Conservation (phyloP, 2,888 invertebrate genomes). For the Tuberolachnus salignus region DNA sequence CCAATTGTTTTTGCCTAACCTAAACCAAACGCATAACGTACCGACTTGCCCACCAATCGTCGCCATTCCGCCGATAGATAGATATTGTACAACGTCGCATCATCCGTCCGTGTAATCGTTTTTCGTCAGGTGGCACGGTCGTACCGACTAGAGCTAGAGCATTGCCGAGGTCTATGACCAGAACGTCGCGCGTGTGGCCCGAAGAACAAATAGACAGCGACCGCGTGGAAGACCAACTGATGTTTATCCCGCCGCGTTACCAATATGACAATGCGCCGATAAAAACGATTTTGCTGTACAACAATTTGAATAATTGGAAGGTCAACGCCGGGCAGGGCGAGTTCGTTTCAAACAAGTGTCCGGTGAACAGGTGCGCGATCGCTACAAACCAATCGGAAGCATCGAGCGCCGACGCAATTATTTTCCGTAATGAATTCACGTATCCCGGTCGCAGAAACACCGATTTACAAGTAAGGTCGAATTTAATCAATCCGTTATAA, state of each 20-base stretch:
- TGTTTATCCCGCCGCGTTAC: conserved; percentile 81
- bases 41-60: no score
- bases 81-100: not conserved
- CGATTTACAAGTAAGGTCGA: conserved; percentile 68
- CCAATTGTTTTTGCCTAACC: not conserved
- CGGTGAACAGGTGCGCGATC: conserved; percentile 84
- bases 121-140: not conserved
- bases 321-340: conserved; percentile 71
- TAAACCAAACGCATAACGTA: not conserved
- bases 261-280: conserved; percentile 66
- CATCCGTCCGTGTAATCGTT: no score
- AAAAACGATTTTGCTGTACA: conserved; percentile 80
- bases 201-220: conserved; percentile 72
- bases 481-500: no score
- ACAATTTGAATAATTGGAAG: conserved; percentile 82
- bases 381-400: conserved; percentile 77
- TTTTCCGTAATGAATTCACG: conserved; percentile 85
- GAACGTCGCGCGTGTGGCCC: conserved; percentile 72
- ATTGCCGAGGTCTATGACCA: conserved; percentile 63
- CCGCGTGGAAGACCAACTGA: conserved; percentile 83
- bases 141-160: not conserved
- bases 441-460: conserved; percentile 74
- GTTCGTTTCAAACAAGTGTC: conserved; percentile 78
- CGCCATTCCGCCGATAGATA: no score
- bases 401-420: conserved; percentile 79